Evolutionary conservation across 53 echinoderm and acorn worm species (phyloP).

Genomic region (Echinarachnius parma): DNA sequence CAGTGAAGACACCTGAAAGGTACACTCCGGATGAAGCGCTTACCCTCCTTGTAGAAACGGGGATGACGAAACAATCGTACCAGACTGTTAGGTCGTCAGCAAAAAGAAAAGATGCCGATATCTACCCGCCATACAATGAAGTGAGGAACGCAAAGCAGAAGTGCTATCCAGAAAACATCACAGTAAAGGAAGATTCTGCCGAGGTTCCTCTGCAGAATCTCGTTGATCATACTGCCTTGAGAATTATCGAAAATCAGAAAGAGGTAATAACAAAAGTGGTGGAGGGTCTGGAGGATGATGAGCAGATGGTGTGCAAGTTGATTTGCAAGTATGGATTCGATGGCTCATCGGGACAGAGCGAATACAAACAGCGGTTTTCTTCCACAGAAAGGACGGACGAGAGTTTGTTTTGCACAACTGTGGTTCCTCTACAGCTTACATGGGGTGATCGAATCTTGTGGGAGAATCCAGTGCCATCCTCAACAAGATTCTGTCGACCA

Average conservation of each 20-base stretch:
- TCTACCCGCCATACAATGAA: conserved; percentile 56
- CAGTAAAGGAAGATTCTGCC: conserved; percentile 46
- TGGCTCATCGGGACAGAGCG: conserved; percentile 51
- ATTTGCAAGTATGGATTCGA: conserved; percentile 60
- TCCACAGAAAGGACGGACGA: conserved; percentile 17
- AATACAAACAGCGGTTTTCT: conserved; percentile 43
- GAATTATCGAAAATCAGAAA: conserved; percentile 45
- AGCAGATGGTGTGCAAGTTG: conserved; percentile 29
- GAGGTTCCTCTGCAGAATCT: conserved; percentile 52
- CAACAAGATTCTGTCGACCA: conserved; percentile 42
- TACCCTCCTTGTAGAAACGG: conserved; percentile 47
- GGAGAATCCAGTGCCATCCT: conserved; percentile 57
- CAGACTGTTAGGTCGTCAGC: conserved; percentile 46
- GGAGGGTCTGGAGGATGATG: conserved; percentile 27
- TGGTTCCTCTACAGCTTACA: conserved; percentile 59
- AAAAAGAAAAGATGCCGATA: conserved; percentile 44
- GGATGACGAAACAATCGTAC: conserved; percentile 55
- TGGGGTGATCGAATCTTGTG: conserved; percentile 43
- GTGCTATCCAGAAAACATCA: conserved; percentile 45
- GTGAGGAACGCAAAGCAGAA: conserved; percentile 46
- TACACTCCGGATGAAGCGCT: conserved; percentile 53
- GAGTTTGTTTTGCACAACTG: conserved; percentile 51
- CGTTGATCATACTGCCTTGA: conserved; percentile 50
- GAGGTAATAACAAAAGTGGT: conserved; percentile 39
- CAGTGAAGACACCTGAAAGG: conserved; percentile 9